These are phyloP conservation scores for Danaus melanippus DNA, from an alignment of 1,140 invertebrate genomes.

Conservation along the genomic window DNA sequence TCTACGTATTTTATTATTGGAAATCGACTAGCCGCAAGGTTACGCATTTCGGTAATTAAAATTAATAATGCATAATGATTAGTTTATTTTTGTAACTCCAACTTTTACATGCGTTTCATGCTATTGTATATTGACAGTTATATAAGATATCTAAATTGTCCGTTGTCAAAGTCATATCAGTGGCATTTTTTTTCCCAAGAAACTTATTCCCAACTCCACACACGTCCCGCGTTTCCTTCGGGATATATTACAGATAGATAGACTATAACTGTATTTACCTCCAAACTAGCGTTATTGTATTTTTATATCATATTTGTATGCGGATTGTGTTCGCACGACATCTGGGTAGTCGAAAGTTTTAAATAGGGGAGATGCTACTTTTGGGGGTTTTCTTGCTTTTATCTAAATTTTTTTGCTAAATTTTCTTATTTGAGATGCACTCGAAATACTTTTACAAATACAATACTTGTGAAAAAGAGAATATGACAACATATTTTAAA, in stretches of 20 bases:
- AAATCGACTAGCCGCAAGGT: constrained; percentile 7
- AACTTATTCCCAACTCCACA: constrained; percentile 29
- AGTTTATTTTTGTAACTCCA: too few species aligned
- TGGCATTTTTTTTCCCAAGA: constrained; percentile 31
- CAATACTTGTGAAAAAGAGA: constrained; percentile 1
- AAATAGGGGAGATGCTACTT: constrained; percentile 42
- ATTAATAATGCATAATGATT: too few species aligned
- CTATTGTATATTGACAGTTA: too few species aligned
- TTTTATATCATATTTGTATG: constrained; percentile 55
- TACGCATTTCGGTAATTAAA: not conserved
- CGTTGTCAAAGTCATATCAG: constrained; percentile 19
- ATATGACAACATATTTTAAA: not conserved
- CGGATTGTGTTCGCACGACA: constrained; percentile 48
- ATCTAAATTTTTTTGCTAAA: too few species aligned
- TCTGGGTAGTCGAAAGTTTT: constrained; percentile 58
- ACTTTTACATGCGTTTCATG: too few species aligned
- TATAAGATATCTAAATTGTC: too few species aligned
- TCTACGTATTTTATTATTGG: too few species aligned
- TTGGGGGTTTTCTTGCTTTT: constrained; percentile 10
- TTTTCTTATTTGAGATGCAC: too few species aligned
- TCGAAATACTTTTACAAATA: not conserved
- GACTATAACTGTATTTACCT: constrained; percentile 50
- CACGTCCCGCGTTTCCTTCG: constrained; percentile 53
- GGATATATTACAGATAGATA: constrained; percentile 52
- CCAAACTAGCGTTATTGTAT: constrained; percentile 50